Base-by-base conservation (phyloP, 2,113 vertebrate genomes). In the Oncorhynchus clarkii region DNA sequence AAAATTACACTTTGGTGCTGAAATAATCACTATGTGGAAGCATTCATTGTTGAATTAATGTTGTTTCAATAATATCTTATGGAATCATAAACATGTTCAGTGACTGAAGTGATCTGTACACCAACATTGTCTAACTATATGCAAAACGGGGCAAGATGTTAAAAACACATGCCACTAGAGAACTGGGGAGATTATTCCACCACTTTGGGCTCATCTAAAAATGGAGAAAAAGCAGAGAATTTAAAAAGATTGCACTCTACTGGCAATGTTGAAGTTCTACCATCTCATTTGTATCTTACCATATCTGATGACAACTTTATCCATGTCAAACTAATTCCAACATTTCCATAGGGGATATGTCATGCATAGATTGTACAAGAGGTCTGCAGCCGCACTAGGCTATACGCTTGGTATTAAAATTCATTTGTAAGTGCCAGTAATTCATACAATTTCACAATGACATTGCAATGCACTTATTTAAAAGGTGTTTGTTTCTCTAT, bases 311-410 rank as follows among this genome's bases (percentile, higher is more conserved):
- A 86, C 78, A 78, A 82, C 54, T 64, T 7, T 69, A 80, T 84
- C 49, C 66, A 70, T 76, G 67, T 78, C 72, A 72, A 81, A 79
- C 74, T 74, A 70, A 71, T 57, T 73, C 78, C 20, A 79, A 75
- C 45, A 67, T 71, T 71, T 83, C 74, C 62, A 72, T 76, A 73
- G 75, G 54, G 84, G 82, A 83, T 81, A 81, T 81, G 78, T 87
- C 87, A 88, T 93, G 93, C 93, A 93, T 93, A 93, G 93, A 89
- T 89, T 84, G 81, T 88, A 90, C 80, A 88, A 88, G 84, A 82
- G 3, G 51, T 81, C 64, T 82, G 83, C 78, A 85, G 83, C 75
- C 80, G 79, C 77, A 85, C 86, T 39, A 9, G 39, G 39, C 39
- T 80, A 49, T 67, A 26, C 54, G 77, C 69, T 72, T 78, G 8